Base-by-base conservation (phyloP, 2,888 invertebrate species). In the Drosophila mimica region DNA sequence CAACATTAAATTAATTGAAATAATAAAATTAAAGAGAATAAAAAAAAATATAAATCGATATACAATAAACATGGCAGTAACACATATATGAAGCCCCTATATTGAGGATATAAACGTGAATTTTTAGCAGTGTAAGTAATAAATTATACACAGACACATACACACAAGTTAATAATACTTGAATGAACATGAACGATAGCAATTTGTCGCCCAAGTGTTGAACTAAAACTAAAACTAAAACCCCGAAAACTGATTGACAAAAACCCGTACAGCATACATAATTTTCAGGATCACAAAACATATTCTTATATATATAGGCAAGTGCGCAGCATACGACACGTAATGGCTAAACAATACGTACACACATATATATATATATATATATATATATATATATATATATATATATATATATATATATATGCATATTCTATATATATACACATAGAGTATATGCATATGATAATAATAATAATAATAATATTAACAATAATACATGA, bases 91-190 rank as follows among this genome's bases (percentile, higher is more conserved):
- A 69, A 76, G 76, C 82, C 85, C 84, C 77, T 88, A 85, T 88
- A 89, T 84, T 86, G 85, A 84, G 79, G 74, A 89, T 84, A 89
- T 85, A 88, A 87, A 88, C 86, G 83, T 86, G 83, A 89, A 89
- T 87, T 87, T 87, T 81, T 87, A 89, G 87, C 88, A 83, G 67
- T 78, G 74, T 89, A 87, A 87, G 87, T 78, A 83, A 82, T 88
- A 88, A 87, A 82, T 74, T 83, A 86, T 82, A 85, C 84, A 86
- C 70, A 65, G 15, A 81, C 72, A 72, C 66, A 72, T 64, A 74
- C 74, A 82, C 70, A 81, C 79, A 69, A 65, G 43, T 57, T 59
- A 52, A 58, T 38, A 62, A 36, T n/a, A 68, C 69, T 34, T 15
- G 33, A n/a, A 15, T 20, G 52, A 46, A 57, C 34, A 70, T 43